A percentile compares a stretch with the other conserved stretches of the same genome.
These are phyloP conservation scores for Trichonephila clavipes DNA, from an alignment of 1,140 invertebrate genomes.

Conservation along the genomic window DNA sequence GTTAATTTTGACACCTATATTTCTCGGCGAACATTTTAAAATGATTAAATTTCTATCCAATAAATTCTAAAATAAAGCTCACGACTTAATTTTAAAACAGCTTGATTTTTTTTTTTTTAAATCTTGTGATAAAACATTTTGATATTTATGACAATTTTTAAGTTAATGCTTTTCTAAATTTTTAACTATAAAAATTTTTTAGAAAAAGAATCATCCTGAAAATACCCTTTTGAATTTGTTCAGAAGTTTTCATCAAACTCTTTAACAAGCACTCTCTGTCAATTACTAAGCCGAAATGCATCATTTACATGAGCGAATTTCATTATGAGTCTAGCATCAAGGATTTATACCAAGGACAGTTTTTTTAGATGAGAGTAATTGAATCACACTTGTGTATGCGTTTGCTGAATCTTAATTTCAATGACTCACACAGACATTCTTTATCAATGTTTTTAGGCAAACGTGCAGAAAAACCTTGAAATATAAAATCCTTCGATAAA, in stretches of 20 bases:
- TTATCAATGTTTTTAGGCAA: background rate
- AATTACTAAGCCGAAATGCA: background rate
- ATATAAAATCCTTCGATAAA: no score
- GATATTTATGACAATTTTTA: background rate
- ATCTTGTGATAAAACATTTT: background rate
- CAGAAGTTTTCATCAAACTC: background rate
- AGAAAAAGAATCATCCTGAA: background rate
- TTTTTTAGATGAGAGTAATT: background rate
- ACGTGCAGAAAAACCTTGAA: background rate
- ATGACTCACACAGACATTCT: background rate
- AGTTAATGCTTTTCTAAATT: background rate
- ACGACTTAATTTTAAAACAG: no score
- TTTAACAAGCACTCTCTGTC: background rate
- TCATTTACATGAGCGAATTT: background rate
- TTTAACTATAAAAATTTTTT: background rate
- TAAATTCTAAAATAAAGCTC: no score
- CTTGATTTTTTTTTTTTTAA: no score
- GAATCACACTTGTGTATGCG: background rate
- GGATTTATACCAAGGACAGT: background rate
- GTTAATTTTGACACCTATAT: no score
- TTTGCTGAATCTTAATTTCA: background rate
- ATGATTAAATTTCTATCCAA: no score
- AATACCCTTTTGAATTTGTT: background rate
- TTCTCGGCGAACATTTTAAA: no score
- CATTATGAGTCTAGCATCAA: background rate